Conservation (phyloP, 2,888 invertebrate species). For the Unio pictorum region DNA sequence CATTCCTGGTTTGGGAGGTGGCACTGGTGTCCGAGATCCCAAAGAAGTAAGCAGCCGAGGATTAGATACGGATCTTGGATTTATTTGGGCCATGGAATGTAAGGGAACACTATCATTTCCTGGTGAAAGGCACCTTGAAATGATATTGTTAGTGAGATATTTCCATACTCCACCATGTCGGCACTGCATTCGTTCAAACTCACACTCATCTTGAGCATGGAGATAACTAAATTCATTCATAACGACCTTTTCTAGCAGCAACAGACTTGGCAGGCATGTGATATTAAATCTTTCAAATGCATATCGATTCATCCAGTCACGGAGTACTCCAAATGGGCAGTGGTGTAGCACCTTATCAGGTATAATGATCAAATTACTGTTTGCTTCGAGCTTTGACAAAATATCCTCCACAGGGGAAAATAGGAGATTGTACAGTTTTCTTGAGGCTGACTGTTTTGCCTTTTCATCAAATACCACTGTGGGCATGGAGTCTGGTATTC, state of each 20-base stretch:
- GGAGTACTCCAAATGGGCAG: constrained; percentile 61
- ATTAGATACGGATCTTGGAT: constrained; percentile 52
- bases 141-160: background rate
- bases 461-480: constrained; percentile 16
- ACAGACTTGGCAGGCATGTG: constrained; percentile 59
- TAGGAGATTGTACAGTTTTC: constrained; percentile 59
- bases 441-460: constrained; percentile 42
- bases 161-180: constrained; percentile 51
- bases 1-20: constrained; percentile 31
- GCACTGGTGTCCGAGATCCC: constrained; percentile 19
- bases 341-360: constrained; percentile 61
- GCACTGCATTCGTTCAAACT: constrained; percentile 54
- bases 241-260: constrained; percentile 56
- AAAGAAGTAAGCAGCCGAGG: constrained; percentile 52
- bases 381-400: constrained; percentile 49
- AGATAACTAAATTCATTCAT: constrained; percentile 58
- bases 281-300: constrained; percentile 51
- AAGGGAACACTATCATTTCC: no score
- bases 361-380: constrained; percentile 58
- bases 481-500: constrained; percentile 6
- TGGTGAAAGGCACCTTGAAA: no score
- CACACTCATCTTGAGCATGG: constrained; percentile 53
- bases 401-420: constrained; percentile 64
- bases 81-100: constrained; percentile 6
- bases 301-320: constrained; percentile 52